phyloP scores from a whole-genome alignment of 2,888 invertebrate genomes.

The Protodeltote pygarga region DNA sequence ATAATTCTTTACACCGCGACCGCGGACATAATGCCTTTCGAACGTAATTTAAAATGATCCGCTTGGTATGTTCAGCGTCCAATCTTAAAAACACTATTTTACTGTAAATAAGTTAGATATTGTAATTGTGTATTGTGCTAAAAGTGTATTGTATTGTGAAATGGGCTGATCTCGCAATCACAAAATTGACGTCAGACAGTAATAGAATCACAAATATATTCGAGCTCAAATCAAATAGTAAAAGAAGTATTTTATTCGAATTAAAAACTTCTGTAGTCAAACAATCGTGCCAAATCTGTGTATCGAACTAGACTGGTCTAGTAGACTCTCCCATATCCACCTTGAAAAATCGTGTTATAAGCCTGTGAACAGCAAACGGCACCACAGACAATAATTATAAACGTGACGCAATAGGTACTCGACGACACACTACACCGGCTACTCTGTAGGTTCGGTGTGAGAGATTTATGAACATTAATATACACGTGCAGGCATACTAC shows the following conservation, averaged over 20 bases:
- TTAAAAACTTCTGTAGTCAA: slow-evolving; percentile 40
- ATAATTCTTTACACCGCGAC: too few relatives aligned
- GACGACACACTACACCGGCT: slow-evolving; percentile 49
- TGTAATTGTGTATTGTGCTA: too few relatives aligned
- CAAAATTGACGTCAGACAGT: slow-evolving; percentile 9
- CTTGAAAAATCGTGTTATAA: slow-evolving; percentile 47
- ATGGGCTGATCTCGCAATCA: slow-evolving; percentile 32
- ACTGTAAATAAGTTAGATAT: slow-evolving; percentile 44
- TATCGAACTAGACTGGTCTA: slow-evolving; percentile 56
- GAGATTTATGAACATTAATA: slow-evolving; percentile 41
- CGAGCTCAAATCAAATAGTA: slow-evolving; percentile 4
- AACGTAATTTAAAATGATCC: slow-evolving; percentile 24
- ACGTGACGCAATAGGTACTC: slow-evolving; percentile 55
- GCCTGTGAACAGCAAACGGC: slow-evolving; percentile 26
- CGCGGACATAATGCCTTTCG: slow-evolving; percentile 12
- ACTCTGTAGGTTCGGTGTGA: slow-evolving; percentile 25
- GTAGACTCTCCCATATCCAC: slow-evolving; percentile 56
- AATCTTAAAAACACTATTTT: slow-evolving; percentile 17
- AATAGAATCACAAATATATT: slow-evolving; percentile 16
- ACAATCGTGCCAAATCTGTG: slow-evolving; percentile 55
- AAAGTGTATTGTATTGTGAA: slow-evolving; percentile 44
- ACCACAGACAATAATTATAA: slow-evolving; percentile 56
- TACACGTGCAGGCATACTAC: slow-evolving; percentile 37
- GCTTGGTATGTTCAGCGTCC: slow-evolving; percentile 1
- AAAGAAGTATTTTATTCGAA: slow-evolving; percentile 36